Percentiles rank a stretch among this genome's conserved stretches.
phyloP scores from a whole-genome alignment of 2,113 vertebrate species.

The Bothrops jararaca region DNA sequence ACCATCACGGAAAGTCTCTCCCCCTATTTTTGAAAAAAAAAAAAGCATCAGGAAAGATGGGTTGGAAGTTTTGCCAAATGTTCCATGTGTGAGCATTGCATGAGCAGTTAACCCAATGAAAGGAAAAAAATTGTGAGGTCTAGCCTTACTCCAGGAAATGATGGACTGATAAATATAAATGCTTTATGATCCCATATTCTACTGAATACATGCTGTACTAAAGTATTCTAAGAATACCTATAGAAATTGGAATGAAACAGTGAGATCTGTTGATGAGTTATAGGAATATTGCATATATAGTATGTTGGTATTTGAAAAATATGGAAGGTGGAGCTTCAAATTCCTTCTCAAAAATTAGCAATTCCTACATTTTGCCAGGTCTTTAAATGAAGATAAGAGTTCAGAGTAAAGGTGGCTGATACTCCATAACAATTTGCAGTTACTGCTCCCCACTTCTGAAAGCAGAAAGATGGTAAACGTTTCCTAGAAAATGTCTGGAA shows the following conservation, averaged over 20 bases:
- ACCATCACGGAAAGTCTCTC: background rate
- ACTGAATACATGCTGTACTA: background rate
- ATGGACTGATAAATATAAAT: background rate
- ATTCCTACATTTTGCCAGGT: background rate
- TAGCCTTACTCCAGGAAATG: background rate
- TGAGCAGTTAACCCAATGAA: background rate
- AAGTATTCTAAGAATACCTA: background rate
- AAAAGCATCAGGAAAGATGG: background rate
- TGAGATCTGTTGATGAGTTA: background rate
- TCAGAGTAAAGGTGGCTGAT: background rate
- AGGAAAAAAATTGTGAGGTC: background rate
- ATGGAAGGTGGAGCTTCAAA: background rate
- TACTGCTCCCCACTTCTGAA: background rate
- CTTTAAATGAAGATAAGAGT: background rate
- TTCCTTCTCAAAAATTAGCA: background rate
- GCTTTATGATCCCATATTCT: accelerated
- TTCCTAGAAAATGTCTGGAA: background rate
- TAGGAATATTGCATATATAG: background rate
- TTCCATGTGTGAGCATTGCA: background rate
- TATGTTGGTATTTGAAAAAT: background rate
- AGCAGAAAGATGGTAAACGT: background rate
- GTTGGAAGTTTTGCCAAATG: background rate
- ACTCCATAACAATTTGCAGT: background rate
- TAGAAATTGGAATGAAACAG: background rate
- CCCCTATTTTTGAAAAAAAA: background rate